Evolutionary conservation across 2,888 invertebrate species (phyloP), one percentile per base, ranked within the genome.

Genomic region (Branchellion lobata): DNA sequence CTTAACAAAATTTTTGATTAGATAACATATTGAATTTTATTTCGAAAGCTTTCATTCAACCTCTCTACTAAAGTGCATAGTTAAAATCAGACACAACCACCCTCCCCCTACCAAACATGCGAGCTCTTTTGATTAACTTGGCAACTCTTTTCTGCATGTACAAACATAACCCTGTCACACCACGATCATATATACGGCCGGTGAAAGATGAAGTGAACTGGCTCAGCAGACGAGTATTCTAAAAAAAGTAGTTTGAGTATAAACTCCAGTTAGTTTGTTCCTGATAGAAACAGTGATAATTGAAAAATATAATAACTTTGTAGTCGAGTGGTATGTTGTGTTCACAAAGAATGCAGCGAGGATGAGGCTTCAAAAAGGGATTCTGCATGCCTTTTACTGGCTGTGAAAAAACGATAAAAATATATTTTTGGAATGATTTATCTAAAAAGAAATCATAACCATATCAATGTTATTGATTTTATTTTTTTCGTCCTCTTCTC

Each of bases 121-220:
- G 92, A 0, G 96, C 92, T 85, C 92, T 92, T 0, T 84, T 85
- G 53, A 96, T 93, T 86, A 94, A 93, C 3, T 85, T 86, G 85
- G 93, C 92, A 0, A 96, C 91, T 83, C 90, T 87, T 69, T 89
- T 89, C 84, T 97, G 96, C 86, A 95, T 94, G 8, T 88, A 86
- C 85, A 91, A 90, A 86, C 98, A 99, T 68, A 99, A 90, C 0
- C 98, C 95, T 2, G 98, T 99, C 65, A 98, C 93, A 85, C 97
- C 94, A 79, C 92, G 91, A 0, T 94, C 94, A 86, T 96, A 98
- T 81, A 96, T 91, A 83, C 92, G 90, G 0, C 98, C 98, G 0
- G 98, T 97, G 86, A 93, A 95, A 0, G 94, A 92, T 47, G 97
- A 98, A 85, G 97, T 93, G 88, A 99, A 99, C 87, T 98, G 97